Evolutionary conservation across 2,888 invertebrate species (phyloP).

Genomic region (Euclidia mi): DNA sequence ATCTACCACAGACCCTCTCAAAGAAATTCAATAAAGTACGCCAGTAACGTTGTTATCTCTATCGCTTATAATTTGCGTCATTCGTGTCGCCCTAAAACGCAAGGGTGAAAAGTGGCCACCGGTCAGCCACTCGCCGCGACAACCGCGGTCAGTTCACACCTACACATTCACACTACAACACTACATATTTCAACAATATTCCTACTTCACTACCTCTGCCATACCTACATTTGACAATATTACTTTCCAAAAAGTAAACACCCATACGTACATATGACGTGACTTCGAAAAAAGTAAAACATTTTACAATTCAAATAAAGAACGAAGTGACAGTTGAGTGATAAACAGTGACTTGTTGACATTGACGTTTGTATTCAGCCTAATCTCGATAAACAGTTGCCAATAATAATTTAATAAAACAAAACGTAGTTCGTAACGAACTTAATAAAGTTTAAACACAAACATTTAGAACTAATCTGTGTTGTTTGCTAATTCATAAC

Average conservation of each 20-base stretch:
- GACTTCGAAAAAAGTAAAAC: slow-evolving; percentile 5
- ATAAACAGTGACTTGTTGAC: slow-evolving; percentile 2
- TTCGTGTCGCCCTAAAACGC: slow-evolving; percentile 36
- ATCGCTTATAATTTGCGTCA: slow-evolving; percentile 4
- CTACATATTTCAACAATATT: slow-evolving; percentile 21
- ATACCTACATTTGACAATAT: too few species aligned
- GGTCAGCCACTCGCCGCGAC: slow-evolving; percentile 47
- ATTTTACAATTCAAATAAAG: slow-evolving; percentile 8
- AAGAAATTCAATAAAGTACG: background rate
- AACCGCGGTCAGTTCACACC: slow-evolving; percentile 40
- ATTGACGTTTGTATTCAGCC: slow-evolving; percentile 5
- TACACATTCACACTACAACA: slow-evolving; percentile 24
- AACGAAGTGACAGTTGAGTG: background rate
- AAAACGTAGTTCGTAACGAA: background rate
- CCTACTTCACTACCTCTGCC: too few species aligned
- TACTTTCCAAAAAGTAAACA: too few species aligned
- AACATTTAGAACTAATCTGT: slow-evolving; percentile 21
- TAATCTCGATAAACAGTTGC: background rate
- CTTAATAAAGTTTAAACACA: slow-evolving; percentile 17
- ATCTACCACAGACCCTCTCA: background rate
- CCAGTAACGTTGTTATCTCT: slow-evolving; percentile 2
- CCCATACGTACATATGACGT: too few species aligned
- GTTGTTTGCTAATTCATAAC: slow-evolving; percentile 23
- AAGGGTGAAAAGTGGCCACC: slow-evolving; percentile 50
- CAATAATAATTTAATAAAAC: background rate